Evolutionary conservation across 2,113 vertebrate species (phyloP).

Genomic region (Nipponia nippon): DNA sequence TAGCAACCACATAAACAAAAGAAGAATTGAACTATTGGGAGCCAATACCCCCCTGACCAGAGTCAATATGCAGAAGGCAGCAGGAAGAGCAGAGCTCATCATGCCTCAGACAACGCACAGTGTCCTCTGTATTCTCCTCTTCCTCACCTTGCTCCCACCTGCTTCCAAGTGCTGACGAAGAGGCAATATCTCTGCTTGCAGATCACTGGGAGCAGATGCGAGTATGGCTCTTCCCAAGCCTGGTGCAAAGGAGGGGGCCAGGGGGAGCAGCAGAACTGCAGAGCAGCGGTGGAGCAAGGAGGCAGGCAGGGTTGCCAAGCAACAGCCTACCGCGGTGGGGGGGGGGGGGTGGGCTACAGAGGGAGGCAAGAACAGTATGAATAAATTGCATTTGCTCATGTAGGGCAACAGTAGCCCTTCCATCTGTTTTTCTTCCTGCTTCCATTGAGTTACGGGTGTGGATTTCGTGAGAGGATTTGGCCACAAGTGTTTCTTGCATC

Average conservation of each 20-base stretch:
- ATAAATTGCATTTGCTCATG: background rate
- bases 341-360: background rate
- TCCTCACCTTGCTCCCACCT: background rate
- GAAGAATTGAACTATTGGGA: background rate
- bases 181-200: background rate
- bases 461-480: background rate
- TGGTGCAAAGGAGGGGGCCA: background rate
- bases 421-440: background rate
- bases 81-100: background rate
- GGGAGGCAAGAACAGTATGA: no score
- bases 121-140: background rate
- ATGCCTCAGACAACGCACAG: fast-evolving
- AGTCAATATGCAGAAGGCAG: background rate
- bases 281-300: constrained; percentile 23
- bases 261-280: background rate
- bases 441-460: background rate
- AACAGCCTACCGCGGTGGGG: background rate
- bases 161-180: background rate
- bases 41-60: background rate
- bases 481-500: background rate
- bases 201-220: background rate
- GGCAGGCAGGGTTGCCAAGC: constrained; percentile 51
- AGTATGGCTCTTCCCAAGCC: background rate
- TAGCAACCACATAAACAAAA: background rate
- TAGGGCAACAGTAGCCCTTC: background rate